phyloP scores from a whole-genome alignment of 2,113 vertebrate genomes.

The Suncus etruscus region DNA sequence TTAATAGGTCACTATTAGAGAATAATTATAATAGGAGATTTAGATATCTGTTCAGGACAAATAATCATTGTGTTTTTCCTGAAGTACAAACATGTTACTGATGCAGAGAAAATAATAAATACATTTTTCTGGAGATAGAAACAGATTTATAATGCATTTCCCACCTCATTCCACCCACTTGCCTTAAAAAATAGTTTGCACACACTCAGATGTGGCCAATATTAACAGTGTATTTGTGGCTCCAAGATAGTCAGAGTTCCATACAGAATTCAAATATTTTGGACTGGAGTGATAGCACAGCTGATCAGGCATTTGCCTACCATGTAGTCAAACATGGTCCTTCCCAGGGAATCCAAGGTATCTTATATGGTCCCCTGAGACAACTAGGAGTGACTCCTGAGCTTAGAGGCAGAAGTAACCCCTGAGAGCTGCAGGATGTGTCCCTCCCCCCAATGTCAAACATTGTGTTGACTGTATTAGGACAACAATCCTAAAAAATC shows the following conservation, averaged over 20 bases:
- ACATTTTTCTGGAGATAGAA: conserved; percentile 7
- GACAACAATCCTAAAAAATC: background rate
- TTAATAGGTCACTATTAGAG: background rate
- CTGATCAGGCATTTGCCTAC: no score
- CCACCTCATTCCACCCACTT: background rate
- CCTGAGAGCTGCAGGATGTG: no score
- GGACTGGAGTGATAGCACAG: no score
- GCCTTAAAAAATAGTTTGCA: background rate
- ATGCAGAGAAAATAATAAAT: background rate
- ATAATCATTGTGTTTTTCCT: background rate
- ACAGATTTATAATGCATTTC: background rate
- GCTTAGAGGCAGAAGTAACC: no score
- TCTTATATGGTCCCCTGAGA: no score
- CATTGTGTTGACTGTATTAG: background rate
- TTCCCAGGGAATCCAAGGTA: no score
- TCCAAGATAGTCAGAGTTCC: background rate
- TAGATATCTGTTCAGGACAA: background rate
- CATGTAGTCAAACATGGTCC: no score
- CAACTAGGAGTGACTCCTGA: no score
- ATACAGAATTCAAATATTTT: background rate
- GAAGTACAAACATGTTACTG: background rate
- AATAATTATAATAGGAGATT: background rate
- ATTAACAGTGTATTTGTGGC: conserved; percentile 19
- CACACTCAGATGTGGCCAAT: background rate
- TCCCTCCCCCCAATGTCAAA: background rate